These are phyloP conservation scores for Todus mexicanus DNA, from an alignment of 2,797 vertebrate genomes.

Conservation along the genomic window DNA sequence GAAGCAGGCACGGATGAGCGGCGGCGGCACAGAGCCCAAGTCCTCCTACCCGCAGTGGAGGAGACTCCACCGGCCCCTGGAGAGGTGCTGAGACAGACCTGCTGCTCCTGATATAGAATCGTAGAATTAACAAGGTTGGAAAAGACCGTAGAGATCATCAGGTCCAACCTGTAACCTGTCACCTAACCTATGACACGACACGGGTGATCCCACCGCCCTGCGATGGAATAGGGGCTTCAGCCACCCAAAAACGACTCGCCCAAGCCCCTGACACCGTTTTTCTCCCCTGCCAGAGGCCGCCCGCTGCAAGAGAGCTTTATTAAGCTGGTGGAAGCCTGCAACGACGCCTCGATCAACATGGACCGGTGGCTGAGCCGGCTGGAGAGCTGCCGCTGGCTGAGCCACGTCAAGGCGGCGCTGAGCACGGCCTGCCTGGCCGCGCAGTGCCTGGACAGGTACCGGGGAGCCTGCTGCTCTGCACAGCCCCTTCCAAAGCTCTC, in stretches of 20 bases:
- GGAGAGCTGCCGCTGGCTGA: constrained; percentile 86
- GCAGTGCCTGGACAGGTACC: constrained; percentile 86
- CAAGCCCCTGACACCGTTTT: rapidly evolving
- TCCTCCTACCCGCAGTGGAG: constrained; percentile 80
- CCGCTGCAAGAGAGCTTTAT: constrained; percentile 84
- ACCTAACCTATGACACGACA: too few relatives aligned
- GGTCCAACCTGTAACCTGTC: too few relatives aligned
- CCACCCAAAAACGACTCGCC: too few relatives aligned
- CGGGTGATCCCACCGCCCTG: rapidly evolving
- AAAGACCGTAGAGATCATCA: too few relatives aligned
- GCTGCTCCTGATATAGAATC: too few relatives aligned
- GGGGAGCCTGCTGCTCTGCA: background rate
- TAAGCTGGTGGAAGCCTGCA: constrained; percentile 82
- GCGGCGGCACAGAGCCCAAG: constrained; percentile 84
- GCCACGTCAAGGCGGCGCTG: constrained; percentile 82
- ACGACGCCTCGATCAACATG: constrained; percentile 74
- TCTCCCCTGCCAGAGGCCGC: constrained; percentile 73
- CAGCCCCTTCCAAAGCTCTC: rapidly evolving
- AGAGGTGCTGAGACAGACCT: too few relatives aligned
- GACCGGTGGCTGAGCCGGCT: constrained; percentile 87
- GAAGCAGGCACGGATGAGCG: constrained; percentile 80
- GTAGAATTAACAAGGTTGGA: too few relatives aligned
- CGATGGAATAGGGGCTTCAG: background rate
- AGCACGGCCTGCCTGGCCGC: constrained; percentile 83
- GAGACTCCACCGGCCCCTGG: constrained; percentile 81